Evolutionary conservation across 2,113 vertebrate genomes (phyloP).

Genomic region (Phylloscopus whistleri): DNA sequence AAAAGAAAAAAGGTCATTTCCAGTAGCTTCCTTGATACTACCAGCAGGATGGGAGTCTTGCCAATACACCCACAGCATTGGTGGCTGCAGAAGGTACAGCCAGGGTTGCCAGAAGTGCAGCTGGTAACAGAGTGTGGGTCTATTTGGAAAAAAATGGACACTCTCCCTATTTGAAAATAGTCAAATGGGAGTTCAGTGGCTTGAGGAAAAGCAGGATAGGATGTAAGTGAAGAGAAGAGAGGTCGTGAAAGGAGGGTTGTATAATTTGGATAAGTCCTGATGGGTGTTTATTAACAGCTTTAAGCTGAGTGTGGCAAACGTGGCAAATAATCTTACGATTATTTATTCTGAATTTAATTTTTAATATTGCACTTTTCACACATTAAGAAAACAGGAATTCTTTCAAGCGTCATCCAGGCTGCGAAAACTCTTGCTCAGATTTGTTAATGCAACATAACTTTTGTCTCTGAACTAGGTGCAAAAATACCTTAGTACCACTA

Average conservation of each 20-base stretch:
- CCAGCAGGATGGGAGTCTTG: background rate
- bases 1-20: fast-evolving
- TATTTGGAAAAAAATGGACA: background rate
- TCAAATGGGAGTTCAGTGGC: background rate
- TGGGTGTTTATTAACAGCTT: background rate
- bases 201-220: background rate
- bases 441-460: background rate
- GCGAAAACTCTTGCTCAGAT: background rate
- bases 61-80: background rate
- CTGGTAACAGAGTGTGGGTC: background rate
- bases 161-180: background rate
- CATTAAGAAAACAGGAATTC: background rate
- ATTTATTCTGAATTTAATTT: background rate
- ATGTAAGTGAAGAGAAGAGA: background rate
- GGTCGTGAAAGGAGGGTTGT: background rate
- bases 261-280: background rate
- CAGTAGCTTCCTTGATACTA: background rate
- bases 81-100: background rate
- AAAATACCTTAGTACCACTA: background rate
- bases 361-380: background rate
- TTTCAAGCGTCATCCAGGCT: background rate
- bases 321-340: fast-evolving
- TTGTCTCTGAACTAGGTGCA: background rate
- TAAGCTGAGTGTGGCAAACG: background rate
- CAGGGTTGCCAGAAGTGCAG: background rate